Evolutionary conservation across 2,888 invertebrate species (phyloP), one percentile per base, ranked within the genome.

Genomic region (Stenurella melanura): DNA sequence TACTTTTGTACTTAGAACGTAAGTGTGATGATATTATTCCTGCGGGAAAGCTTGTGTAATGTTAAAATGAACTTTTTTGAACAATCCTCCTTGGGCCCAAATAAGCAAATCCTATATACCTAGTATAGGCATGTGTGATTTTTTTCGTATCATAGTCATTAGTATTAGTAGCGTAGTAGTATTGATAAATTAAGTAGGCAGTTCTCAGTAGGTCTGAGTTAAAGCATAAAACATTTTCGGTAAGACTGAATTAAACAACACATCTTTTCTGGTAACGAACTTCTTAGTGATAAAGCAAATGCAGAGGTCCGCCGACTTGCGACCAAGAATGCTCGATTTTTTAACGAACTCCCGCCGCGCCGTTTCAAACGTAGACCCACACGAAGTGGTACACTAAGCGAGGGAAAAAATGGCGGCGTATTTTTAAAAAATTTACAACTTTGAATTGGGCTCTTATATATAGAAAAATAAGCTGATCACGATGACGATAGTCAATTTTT

Each of bases 71-170:
- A 86, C 85, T 86, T 85, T 84, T 87, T 87, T 87, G 87, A 90
- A 90, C 90, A 90, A 90, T 90, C 90, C 90, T 89, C 89, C 89
- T 90, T 89, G 89, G 90, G 89, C 90, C 90, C 89, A 90, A 85
- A 82, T 88, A 88, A 86, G 87, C 86, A 87, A 87, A 88, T 87
- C 89, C 89, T 89, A 88, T 88, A 86, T 86, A 85, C 83, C 79
- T 83, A 85, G 84, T 86, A 89, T 89, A 89, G 89, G 88, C 88
- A 88, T 88, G 89, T 89, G 90, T 89, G 89, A 89, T 89, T 89
- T 87, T 89, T 87, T 88, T 88, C 87, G 87, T 88, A 88, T 88
- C 88, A 88, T 89, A 89, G 89, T 89, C 87, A 87, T 88, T 89
- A 89, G 89, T 84, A 80, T 87, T 88, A 85, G 86, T 87, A 88